These are phyloP conservation scores for Acanthurus leucopareius DNA, from an alignment of 2,797 vertebrate genomes.

Conservation along the genomic window DNA sequence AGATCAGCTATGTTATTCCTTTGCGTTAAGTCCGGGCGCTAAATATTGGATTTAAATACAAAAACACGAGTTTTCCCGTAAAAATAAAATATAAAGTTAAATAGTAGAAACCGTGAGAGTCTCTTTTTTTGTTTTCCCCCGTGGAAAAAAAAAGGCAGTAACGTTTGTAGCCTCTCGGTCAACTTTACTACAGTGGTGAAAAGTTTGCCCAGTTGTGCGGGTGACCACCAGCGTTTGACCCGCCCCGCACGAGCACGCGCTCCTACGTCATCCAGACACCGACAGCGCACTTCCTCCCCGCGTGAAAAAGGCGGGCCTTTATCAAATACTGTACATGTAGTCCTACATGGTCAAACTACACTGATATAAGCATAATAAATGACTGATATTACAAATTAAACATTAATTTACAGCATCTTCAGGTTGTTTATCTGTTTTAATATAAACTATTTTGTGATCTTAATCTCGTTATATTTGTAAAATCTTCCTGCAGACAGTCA, in stretches of 20 bases:
- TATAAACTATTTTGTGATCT: background rate
- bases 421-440: background rate
- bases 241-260: constrained; percentile 70
- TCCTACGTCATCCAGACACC: background rate
- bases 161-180: constrained; percentile 9
- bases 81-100: background rate
- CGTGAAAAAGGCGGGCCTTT: constrained; percentile 7
- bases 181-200: constrained; percentile 65
- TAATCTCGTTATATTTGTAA: background rate
- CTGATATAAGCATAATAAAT: too few relatives aligned
- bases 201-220: constrained; percentile 54
- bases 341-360: too few relatives aligned
- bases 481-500: too few relatives aligned
- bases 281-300: constrained; percentile 21
- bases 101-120: background rate
- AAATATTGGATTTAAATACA: background rate
- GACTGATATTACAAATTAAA: too few relatives aligned
- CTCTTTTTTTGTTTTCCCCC: background rate
- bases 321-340: too few relatives aligned
- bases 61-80: background rate
- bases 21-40: background rate
- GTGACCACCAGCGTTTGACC: constrained; percentile 58
- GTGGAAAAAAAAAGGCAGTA: too few relatives aligned
- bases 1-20: background rate
- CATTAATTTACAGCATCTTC: too few relatives aligned